Base-by-base conservation (phyloP, 2,888 invertebrate species). In the Melinopterus prodromus region DNA sequence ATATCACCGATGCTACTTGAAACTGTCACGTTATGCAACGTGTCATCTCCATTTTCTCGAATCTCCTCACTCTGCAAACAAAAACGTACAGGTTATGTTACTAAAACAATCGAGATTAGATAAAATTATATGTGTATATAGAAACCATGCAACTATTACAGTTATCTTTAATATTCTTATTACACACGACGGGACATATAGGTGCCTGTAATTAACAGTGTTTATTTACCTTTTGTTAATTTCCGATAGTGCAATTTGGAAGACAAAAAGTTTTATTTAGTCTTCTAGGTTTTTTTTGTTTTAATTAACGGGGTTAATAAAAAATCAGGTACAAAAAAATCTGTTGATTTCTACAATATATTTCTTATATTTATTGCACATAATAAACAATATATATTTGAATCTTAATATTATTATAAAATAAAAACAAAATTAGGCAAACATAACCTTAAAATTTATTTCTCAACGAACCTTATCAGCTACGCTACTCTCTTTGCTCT, bases 1-100 rank as follows among this genome's bases (percentile, higher is more conserved):
- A 98, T 97, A 90, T 98, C 98, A 15, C 95, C 97, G 81, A 93
- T 92, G 70, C 93, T 93, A 85, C 92, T 93, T 78, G 90, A 91
- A 77, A 91, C 91, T 4, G 92, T 92, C 84, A 88, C 86, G 82
- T 90, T 90, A 81, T 89, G 89, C 16, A 87, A 84, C 81, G 87
- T 84, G 88, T 92, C 86, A 87, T 92, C 81, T 88, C 93, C 87
- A 91, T 94, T 89, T 82, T 89, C 88, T 82, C 87, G 84, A 14
- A 87, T 85, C 80, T 87, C 88, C 78, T 87, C 88, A 69, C 82
- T 87, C 87, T 86, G 85, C 83, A 80, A 88, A 82, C 82, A 82
- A 83, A 78, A 78, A 75, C 36, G 26, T 70, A 69, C 70, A 37
- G 26, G 53, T 74, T 74, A 35, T 74, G 35, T 36, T 71, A 12